phyloP scores from a whole-genome alignment of 53 echinoderm and acorn worm genomes.

The Echinarachnius parma region DNA sequence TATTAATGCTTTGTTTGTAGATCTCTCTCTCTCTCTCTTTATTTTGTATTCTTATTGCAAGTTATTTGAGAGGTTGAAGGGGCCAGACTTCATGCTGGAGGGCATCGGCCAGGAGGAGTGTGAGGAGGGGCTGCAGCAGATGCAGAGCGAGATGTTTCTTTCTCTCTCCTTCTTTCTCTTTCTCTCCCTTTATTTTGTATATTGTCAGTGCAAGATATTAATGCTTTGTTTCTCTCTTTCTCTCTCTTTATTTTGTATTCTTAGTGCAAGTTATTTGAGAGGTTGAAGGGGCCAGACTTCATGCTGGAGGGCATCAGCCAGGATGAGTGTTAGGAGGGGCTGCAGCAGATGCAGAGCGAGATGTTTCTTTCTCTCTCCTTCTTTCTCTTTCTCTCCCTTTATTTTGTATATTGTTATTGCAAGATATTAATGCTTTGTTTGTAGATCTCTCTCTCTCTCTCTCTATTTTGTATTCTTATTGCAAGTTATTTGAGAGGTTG shows the following conservation, averaged over 20 bases:
- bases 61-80: slow-evolving; percentile 58
- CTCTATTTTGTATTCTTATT: slow-evolving; percentile 21
- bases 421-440: too few species aligned
- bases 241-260: neutral
- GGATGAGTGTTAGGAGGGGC: slow-evolving; percentile 43
- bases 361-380: too few species aligned
- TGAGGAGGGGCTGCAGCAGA: slow-evolving; percentile 20
- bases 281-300: slow-evolving; percentile 72
- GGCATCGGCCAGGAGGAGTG: slow-evolving; percentile 60
- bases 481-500: slow-evolving; percentile 64
- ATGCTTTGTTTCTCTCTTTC: too few species aligned
- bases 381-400: too few species aligned
- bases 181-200: too few species aligned
- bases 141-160: too few species aligned
- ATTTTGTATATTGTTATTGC: too few species aligned
- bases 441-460: too few species aligned
- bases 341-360: slow-evolving; percentile 49
- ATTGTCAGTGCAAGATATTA: too few species aligned
- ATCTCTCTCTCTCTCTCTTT: too few species aligned
- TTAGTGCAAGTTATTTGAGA: slow-evolving; percentile 71
- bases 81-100: slow-evolving; percentile 69
- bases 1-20: too few species aligned
- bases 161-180: too few species aligned
- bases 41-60: slow-evolving; percentile 52
- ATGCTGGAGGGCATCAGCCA: slow-evolving; percentile 58